Evolutionary conservation across 2,113 vertebrate genomes (phyloP), one percentile per base, ranked within the genome.

Genomic region (Hippocampus mohnikei): DNA sequence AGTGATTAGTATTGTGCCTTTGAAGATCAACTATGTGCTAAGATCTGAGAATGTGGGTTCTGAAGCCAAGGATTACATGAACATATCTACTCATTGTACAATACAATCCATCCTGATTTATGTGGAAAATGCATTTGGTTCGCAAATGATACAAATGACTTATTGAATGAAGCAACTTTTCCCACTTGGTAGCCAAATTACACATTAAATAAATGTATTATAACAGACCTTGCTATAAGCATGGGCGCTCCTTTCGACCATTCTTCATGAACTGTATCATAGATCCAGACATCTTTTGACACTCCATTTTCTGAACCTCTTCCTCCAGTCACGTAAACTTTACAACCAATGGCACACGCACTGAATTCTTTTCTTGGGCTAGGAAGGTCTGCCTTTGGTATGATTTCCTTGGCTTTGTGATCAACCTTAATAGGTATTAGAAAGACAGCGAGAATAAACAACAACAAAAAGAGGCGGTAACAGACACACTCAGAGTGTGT

Each of bases 331-430:
- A 98, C 93, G 0, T 97, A 98, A 0, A 98, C 96, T 85, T 96
- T 97, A 81, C 95, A 96, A 73, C 96, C 96, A 0, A 98, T 95
- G 21, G 96, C 95, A 3, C 95, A 98, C 6, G 96, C 96, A 0
- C 96, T 98, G 59, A 98, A 98, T 81, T 98, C 96, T 78, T 98
- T 98, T 66, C 96, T 91, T 1, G 96, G 96, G 70, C 96, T 98
- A 0, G 95, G 96, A 60, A 98, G 90, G 78, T 96, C 95, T 0
- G 96, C 94, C 87, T 96, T 97, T 59, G 95, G 95, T 65, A 98
- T 96, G 75, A 98, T 97, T 87, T 97, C 95, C 89, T 95, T 96
- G 20, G 95, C 96, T 86, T 96, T 94, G 71, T 95, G 96, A 83
- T 98, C 96, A 53, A 98, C 95, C 85, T 87, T 41, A 25, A 63